A percentile compares a stretch with the other conserved stretches of the same genome.
Evolutionary conservation across 2,888 invertebrate genomes (phyloP).

Genomic region (Hirtodrosophila alboralis): DNA sequence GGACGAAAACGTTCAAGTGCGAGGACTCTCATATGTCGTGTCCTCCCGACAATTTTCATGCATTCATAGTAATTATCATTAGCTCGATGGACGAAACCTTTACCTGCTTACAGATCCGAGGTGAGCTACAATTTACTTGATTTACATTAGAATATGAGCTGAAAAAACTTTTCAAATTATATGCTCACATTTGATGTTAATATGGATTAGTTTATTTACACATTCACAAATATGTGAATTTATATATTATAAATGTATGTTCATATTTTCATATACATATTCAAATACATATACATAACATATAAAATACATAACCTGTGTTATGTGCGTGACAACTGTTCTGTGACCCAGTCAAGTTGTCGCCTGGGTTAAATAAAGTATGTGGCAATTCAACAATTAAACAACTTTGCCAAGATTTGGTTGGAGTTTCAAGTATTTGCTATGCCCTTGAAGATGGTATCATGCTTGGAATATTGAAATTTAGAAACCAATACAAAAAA

Average conservation of each 20-base stretch:
- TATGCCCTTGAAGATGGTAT: no score
- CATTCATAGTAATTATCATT: conserved; percentile 21
- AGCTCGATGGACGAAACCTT: conserved; percentile 10
- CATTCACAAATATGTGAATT: not conserved
- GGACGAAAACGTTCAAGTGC: conserved; percentile 53
- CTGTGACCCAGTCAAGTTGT: conserved; percentile 54
- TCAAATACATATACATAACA: not conserved
- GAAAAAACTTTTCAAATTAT: conserved; percentile 3
- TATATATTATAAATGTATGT: not conserved
- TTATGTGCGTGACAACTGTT: conserved; percentile 35
- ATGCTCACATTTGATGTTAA: conserved; percentile 5
- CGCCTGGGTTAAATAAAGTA: conserved; percentile 33
- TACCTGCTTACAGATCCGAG: not conserved
- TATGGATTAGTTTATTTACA: not conserved
- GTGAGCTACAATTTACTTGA: conserved; percentile 2
- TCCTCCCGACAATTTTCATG: conserved; percentile 17
- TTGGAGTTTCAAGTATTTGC: conserved; percentile 1
- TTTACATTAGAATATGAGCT: not conserved
- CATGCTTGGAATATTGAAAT: no score
- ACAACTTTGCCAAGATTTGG: conserved; percentile 39
- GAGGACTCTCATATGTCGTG: conserved; percentile 13
- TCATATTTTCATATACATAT: not conserved
- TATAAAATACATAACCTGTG: conserved; percentile 4
- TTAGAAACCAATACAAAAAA: no score
- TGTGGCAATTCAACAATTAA: conserved; percentile 41